phyloP scores from a whole-genome alignment of 2,797 vertebrate genomes.

The Sparidentex hasta region DNA sequence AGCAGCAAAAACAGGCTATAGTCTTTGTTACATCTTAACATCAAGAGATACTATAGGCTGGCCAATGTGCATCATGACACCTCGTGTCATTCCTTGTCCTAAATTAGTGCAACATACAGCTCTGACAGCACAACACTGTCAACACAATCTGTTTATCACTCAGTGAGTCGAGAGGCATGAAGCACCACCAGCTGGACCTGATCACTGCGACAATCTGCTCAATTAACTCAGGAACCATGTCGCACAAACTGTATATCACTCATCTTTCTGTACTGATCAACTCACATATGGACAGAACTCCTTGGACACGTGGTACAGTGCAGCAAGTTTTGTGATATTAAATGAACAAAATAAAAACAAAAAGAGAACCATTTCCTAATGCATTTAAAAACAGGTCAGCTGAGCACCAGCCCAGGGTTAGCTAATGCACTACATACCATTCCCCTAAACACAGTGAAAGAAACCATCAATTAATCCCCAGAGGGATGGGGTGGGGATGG shows the following conservation, averaged over 20 bases:
- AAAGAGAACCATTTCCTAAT: background rate
- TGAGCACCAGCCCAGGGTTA: background rate
- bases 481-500: background rate
- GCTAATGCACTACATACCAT: background rate
- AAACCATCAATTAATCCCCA: background rate
- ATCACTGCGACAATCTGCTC: conserved; percentile 1
- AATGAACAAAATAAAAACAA: background rate
- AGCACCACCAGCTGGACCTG: conserved; percentile 41
- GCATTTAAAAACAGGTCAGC: background rate
- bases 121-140: conserved; percentile 22
- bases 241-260: fast-evolving
- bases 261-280: background rate
- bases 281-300: no score
- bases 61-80: background rate
- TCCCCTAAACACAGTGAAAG: background rate
- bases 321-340: background rate
- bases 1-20: no score
- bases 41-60: background rate
- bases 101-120: background rate
- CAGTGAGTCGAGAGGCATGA: conserved; percentile 26
- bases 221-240: background rate
- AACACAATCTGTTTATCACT: conserved; percentile 53
- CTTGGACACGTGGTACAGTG: background rate
- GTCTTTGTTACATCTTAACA: background rate
- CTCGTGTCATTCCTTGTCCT: background rate